phyloP scores from a whole-genome alignment of 2,888 invertebrate genomes.

The Drosophila nr. perissopoda region DNA sequence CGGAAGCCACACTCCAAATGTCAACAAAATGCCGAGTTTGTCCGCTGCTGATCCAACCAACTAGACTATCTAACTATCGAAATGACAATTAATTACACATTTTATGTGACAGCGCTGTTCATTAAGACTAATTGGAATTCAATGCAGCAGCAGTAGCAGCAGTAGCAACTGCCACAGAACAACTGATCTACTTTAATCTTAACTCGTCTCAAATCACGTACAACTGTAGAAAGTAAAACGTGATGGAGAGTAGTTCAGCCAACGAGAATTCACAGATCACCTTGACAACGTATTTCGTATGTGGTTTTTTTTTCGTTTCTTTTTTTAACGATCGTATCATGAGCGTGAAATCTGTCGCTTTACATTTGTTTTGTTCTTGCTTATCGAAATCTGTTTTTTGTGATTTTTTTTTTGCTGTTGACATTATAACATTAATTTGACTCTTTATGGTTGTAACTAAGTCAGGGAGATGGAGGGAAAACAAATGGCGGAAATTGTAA shows the following conservation, averaged over 20 bases:
- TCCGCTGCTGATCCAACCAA: neutral
- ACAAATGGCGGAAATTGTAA: constrained; percentile 63
- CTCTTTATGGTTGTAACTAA: constrained; percentile 77
- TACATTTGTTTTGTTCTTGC: constrained; percentile 14
- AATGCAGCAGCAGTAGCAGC: neutral
- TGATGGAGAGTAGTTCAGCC: constrained; percentile 73
- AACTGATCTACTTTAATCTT: neutral
- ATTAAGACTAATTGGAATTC: constrained; percentile 75
- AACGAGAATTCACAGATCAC: constrained; percentile 9
- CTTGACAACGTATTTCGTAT: constrained; percentile 14
- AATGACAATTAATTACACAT: constrained; percentile 72
- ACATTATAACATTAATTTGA: constrained; percentile 78
- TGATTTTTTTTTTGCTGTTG: constrained; percentile 41
- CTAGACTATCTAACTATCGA: constrained; percentile 29
- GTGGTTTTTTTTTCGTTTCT: neutral
- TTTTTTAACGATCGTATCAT: constrained; percentile 50
- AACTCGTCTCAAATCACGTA: constrained; percentile 51
- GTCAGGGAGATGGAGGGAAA: neutral
- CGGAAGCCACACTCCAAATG: constrained; percentile 48
- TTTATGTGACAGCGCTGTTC: constrained; percentile 63
- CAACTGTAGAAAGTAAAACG: constrained; percentile 64
- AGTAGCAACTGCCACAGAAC: constrained; percentile 12
- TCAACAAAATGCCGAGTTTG: neutral
- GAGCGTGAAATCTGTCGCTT: constrained; percentile 71
- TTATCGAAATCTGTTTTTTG: constrained; percentile 31